Evolutionary conservation across 2,113 vertebrate species (phyloP).

Genomic region (Oryzias woworae): DNA sequence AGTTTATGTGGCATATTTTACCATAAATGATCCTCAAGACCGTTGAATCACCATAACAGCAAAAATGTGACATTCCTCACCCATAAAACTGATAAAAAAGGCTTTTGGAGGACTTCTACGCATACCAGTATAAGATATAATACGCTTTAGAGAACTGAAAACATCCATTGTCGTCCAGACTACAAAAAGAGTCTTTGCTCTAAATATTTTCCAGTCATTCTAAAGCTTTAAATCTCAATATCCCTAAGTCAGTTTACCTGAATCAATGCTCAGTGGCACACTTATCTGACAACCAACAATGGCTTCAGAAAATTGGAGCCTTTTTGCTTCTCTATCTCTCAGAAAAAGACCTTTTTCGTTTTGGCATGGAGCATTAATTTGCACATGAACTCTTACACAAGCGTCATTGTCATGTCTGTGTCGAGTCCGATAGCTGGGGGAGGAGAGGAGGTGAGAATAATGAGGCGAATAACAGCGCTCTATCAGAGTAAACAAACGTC

Average conservation of each 20-base stretch:
- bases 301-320: constrained; percentile 24
- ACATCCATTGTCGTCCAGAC: neutral
- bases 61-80: too few relatives aligned
- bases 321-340: neutral
- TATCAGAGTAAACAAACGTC: constrained; percentile 61
- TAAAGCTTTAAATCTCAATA: neutral
- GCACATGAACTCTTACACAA: constrained; percentile 57
- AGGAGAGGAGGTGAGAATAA: constrained; percentile 55
- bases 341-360: constrained; percentile 20
- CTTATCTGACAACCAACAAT: constrained; percentile 4
- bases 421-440: constrained; percentile 31
- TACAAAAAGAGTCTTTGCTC: neutral
- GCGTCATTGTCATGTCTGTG: constrained; percentile 41
- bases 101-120: too few relatives aligned
- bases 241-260: too few relatives aligned
- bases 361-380: constrained; percentile 44
- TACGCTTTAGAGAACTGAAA: neutral
- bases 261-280: too few relatives aligned
- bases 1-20: too few relatives aligned
- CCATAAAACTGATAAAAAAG: too few relatives aligned
- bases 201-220: neutral
- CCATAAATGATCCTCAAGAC: too few relatives aligned
- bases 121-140: too few relatives aligned
- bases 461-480: constrained; percentile 49
- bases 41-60: too few relatives aligned